Conservation (phyloP, 2,888 invertebrate species). For the Caenorhabditis uteleia region DNA sequence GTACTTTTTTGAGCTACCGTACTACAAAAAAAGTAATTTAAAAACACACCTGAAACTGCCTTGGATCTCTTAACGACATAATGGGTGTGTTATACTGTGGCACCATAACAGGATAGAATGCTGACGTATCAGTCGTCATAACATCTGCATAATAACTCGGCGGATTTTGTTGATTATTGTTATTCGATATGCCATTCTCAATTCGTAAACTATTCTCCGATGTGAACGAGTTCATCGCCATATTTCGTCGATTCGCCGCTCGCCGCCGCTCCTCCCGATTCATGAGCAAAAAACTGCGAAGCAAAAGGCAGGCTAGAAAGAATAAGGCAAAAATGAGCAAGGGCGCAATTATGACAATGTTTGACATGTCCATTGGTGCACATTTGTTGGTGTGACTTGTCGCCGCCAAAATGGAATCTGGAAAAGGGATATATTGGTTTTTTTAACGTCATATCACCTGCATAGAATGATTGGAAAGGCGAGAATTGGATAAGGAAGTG, state of each 20-base stretch:
- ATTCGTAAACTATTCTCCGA: too few species aligned
- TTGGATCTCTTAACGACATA: constrained; percentile 43
- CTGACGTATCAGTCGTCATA: constrained; percentile 35
- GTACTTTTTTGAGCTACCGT: too few species aligned
- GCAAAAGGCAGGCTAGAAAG: constrained; percentile 22
- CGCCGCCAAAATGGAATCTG: too few species aligned
- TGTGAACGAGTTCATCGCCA: background rate
- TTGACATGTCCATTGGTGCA: constrained; percentile 24
- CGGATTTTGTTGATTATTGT: too few species aligned
- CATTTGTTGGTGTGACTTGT: too few species aligned
- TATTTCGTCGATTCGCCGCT: constrained; percentile 12
- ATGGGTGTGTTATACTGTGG: constrained; percentile 43
- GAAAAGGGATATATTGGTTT: too few species aligned
- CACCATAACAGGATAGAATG: constrained; percentile 46
- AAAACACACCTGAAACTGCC: constrained; percentile 35
- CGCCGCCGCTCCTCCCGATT: constrained; percentile 30
- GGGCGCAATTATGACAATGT: constrained; percentile 35
- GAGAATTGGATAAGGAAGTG: too few species aligned
- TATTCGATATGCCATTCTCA: too few species aligned
- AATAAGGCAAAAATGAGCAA: constrained; percentile 25
- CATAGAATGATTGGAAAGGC: too few species aligned
- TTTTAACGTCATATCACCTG: too few species aligned
- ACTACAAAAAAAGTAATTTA: too few species aligned
- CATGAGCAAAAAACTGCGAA: constrained; percentile 27
- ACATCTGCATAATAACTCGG: constrained; percentile 45